Evolutionary conservation across 1,140 invertebrate species (phyloP).

Genomic region (Drosophila santomea): DNA sequence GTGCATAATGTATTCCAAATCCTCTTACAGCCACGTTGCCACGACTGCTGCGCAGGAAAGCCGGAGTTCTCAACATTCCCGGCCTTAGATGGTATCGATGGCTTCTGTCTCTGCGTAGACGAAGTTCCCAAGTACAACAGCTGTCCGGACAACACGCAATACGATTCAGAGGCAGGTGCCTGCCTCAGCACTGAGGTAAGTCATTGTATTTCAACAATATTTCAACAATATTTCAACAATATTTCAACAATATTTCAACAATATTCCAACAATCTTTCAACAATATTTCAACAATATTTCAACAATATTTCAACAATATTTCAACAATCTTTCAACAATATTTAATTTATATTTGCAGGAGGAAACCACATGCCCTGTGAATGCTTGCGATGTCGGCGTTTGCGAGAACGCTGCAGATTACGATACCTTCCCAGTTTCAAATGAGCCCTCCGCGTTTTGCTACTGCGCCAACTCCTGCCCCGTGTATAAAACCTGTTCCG

Average conservation of each 20-base stretch:
- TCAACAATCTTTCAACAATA: background rate
- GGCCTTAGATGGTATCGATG: slow-evolving; percentile 29
- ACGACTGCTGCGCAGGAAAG: slow-evolving; percentile 41
- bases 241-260: background rate
- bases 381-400: slow-evolving; percentile 18
- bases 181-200: background rate
- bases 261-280: background rate
- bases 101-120: slow-evolving; percentile 58
- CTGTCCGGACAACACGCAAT: slow-evolving; percentile 12
- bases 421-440: background rate
- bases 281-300: background rate
- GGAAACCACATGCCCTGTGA: background rate
- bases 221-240: background rate
- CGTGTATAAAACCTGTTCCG: background rate
- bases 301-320: background rate
- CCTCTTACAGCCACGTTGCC: slow-evolving; percentile 50
- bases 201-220: background rate
- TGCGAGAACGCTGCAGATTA: slow-evolving; percentile 9
- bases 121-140: slow-evolving; percentile 29
- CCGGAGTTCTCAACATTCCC: slow-evolving; percentile 40
- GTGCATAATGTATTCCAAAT: background rate
- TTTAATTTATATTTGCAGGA: background rate
- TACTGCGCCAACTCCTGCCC: slow-evolving; percentile 41
- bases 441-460: slow-evolving; percentile 19
- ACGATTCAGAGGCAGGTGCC: background rate